Percentiles rank a stretch among this genome's conserved stretches.
phyloP scores from a whole-genome alignment of 2,888 invertebrate genomes.

The Stomorhina lunata region DNA sequence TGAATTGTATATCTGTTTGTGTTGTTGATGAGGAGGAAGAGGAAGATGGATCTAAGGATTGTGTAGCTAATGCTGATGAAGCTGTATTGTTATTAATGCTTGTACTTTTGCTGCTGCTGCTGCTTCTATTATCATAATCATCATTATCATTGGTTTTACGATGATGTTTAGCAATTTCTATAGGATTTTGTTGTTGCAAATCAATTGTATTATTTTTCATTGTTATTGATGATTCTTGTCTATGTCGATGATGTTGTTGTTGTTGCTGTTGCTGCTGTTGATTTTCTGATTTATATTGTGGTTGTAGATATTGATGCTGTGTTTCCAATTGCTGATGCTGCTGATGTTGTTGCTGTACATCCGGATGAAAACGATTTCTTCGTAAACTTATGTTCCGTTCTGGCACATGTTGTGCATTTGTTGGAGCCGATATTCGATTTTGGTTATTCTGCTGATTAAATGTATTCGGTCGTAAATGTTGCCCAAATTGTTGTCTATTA shows the following conservation, averaged over 20 bases:
- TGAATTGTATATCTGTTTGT: conserved; percentile 33
- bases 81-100: conserved; percentile 44
- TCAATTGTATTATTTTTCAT: conserved; percentile 49
- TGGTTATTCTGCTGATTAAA: conserved; percentile 49
- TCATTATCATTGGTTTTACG: conserved; percentile 19
- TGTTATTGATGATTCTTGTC: conserved; percentile 16
- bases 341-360: conserved; percentile 45
- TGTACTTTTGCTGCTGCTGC: conserved; percentile 11
- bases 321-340: neutral
- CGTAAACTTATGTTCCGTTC: conserved; percentile 60
- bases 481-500: conserved; percentile 57
- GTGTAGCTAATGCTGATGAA: conserved; percentile 25
- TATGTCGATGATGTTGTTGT: neutral
- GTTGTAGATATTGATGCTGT: conserved; percentile 42
- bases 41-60: conserved; percentile 14
- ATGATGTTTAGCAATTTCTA: conserved; percentile 37
- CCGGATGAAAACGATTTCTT: conserved; percentile 68
- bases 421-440: conserved; percentile 31
- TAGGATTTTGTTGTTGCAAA: conserved; percentile 33
- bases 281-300: conserved; percentile 43
- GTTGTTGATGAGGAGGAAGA: neutral
- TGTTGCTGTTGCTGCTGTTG: conserved; percentile 34
- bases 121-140: neutral
- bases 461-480: conserved; percentile 49
- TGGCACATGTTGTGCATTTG: conserved; percentile 13